phyloP scores from a whole-genome alignment of 1,140 invertebrate genomes.

The Steinernema khuongi region DNA sequence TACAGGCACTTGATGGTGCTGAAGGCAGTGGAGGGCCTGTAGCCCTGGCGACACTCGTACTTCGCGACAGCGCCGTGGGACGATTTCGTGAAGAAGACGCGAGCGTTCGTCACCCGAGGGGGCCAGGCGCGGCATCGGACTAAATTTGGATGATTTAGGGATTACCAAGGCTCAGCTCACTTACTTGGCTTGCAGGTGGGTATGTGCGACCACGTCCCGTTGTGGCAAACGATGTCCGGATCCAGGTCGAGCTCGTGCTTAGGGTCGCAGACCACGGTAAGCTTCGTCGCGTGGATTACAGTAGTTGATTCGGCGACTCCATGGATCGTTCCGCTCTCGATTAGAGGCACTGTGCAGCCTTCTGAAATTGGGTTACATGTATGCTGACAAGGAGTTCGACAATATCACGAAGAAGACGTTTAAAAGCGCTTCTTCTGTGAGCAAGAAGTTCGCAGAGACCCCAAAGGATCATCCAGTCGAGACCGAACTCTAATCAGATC shows the following conservation, averaged over 20 bases:
- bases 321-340: constrained; percentile 63
- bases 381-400: no score
- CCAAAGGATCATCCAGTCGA: no score
- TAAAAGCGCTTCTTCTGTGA: no score
- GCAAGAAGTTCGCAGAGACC: no score
- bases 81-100: constrained; percentile 89
- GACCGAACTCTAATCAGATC: no score
- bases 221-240: constrained; percentile 76
- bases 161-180: background rate
- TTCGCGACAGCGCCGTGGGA: constrained; percentile 86
- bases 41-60: constrained; percentile 87
- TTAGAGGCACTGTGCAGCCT: constrained; percentile 53
- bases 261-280: constrained; percentile 76
- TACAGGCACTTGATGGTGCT: constrained; percentile 76
- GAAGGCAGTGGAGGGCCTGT: constrained; percentile 68
- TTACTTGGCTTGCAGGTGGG: constrained; percentile 79
- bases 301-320: background rate
- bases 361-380: constrained; percentile 18
- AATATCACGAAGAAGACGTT: no score
- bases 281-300: constrained; percentile 60
- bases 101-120: constrained; percentile 76
- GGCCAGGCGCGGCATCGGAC: constrained; percentile 81
- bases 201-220: constrained; percentile 89
- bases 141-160: constrained; percentile 45
- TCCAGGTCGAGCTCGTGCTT: constrained; percentile 76